Evolutionary conservation across 2,797 vertebrate genomes (phyloP), one percentile per base, ranked within the genome.

Genomic region (Gastrophryne carolinensis): DNA sequence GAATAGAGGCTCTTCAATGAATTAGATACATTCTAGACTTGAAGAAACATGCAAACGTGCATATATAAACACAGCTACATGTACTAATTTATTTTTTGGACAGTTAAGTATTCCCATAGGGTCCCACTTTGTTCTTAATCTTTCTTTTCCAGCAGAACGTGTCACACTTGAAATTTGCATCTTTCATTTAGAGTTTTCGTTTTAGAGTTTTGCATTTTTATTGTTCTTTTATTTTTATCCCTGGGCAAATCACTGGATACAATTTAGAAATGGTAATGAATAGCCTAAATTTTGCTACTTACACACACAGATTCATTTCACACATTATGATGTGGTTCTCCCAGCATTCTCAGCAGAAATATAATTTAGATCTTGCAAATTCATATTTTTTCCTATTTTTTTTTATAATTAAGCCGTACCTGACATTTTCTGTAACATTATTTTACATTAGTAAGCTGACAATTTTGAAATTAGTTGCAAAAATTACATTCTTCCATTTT

Each of bases 161-260:
- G 63, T 37, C 41, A 75, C 34, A 23, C 52, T 67, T 75, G 52
- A 75, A 66, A 75, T 67, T 68, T 54, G 56, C 63, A 57, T 67
- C 63, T 75, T 30, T 30, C 54, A 10, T 44, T 67, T 41, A n/a
- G n/a, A n/a, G n/a, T 68, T 44, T 44, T 54, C 67, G 29, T 67
- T 39, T 75, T 29, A 26, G 21, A 75, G 73, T 44, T 75, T 75
- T 67, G 73, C 73, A 75, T 75, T 75, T 75, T 75, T 75, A 75
- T 75, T 75, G 63, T 75, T 37, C 44, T 67, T 53, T 67, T 75
- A 67, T 75, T 67, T 67, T 75, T 61, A 75, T 75, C 52, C 73
- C 29, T 52, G 58, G 73, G 53, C 63, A 50, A 50, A 47, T 27
- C 37, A 67, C 26, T 67, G 53, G 49, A 67, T 67, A 37, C 62